Base-by-base conservation (phyloP, 2,888 invertebrate genomes). In the Dryadula phaetusa region DNA sequence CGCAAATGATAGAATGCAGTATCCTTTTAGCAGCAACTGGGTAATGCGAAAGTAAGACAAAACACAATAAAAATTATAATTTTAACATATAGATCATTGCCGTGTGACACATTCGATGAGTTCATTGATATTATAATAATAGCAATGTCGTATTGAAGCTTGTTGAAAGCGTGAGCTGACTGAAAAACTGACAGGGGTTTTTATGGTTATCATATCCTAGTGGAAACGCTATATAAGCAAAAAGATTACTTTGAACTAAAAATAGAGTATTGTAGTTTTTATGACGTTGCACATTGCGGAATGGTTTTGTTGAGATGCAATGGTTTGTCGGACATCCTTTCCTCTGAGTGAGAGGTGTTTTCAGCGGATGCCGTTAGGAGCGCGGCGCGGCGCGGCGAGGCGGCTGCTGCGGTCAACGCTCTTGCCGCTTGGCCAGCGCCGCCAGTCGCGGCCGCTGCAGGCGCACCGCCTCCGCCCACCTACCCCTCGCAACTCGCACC, bases 391-490 rank as follows among this genome's bases (percentile, higher is more conserved):
- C 82, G 86, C 76, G 82, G 83, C 83, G 84, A 82, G n/a, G n/a
- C 69, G 75, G 76, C 75, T 74, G 78, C 76, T 74, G 65, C 85
- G 90, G 90, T 90, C 91, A 90, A 80, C 83, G 90, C 85, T 84
- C 91, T 86, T 84, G 79, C 84, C 87, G 88, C 84, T 87, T 78
- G 84, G 84, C 82, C 85, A 83, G 69, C 82, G 86, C 76, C 82
- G 83, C 83, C 84, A 82, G 86, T 76, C 82, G 83, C 83, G 84
- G 82, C 82, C 78, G 71, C 74, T 70, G 77, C 79, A 77, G 62
- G 74, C 76, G 66, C 56, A 67, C 72, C 69, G 46, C 72, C 60
- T 25, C 70, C 64, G 67, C 71, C 72, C 72, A 67, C 69, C 73
- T 71, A 70, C 72, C 74, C 62, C 71, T 69, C 69, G 42, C 58